Percentiles rank a stretch among this genome's conserved stretches.
These are phyloP conservation scores for Macaca mulatta DNA, from an alignment of 2,113 vertebrate genomes.

Conservation along the genomic window DNA sequence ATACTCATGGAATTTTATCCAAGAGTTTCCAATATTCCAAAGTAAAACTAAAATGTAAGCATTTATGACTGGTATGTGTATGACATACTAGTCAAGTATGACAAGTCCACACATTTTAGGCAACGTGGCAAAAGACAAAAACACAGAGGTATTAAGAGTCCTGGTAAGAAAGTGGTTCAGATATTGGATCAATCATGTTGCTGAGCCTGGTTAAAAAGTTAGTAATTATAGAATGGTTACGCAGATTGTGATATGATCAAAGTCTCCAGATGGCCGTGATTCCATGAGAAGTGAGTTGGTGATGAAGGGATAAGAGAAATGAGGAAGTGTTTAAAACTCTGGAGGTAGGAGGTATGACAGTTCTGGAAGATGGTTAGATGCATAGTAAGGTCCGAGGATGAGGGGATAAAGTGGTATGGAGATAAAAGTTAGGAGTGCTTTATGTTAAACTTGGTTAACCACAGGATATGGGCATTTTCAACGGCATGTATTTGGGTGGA, in stretches of 20 bases:
- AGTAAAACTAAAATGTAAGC: neutral
- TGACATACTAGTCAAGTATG: no score
- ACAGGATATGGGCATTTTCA: accelerated
- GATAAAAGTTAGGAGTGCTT: neutral
- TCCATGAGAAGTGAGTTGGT: neutral
- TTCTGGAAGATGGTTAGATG: neutral
- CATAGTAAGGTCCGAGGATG: neutral
- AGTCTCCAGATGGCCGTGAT: neutral
- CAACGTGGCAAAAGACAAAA: neutral
- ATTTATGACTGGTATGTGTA: neutral
- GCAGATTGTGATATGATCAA: neutral
- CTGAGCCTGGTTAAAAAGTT: neutral
- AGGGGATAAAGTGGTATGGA: neutral
- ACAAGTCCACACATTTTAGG: neutral
- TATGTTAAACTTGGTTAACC: neutral
- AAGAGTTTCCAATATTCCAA: neutral
- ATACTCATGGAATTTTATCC: neutral
- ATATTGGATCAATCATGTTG: neutral
- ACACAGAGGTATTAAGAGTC: neutral
- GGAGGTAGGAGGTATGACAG: accelerated
- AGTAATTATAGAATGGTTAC: neutral
- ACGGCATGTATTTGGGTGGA: neutral
- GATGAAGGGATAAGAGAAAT: neutral
- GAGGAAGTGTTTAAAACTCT: neutral
- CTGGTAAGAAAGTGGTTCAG: neutral